Evolutionary conservation across 37 sponge, comb jelly and placozoan genomes (phyloP).

Genomic region (Ephydatia muelleri): DNA sequence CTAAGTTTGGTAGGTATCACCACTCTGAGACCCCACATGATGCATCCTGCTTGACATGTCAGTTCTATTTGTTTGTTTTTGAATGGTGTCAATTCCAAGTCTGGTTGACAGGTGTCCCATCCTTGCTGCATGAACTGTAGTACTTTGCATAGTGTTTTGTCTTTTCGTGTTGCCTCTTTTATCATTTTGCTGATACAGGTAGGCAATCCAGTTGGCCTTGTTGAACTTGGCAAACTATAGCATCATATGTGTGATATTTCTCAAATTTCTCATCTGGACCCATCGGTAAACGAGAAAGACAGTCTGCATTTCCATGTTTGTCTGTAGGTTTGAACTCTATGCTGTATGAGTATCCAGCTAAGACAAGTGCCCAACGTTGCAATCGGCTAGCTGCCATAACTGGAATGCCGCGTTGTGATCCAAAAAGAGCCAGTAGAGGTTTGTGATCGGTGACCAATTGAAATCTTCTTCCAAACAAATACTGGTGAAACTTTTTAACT

Average conservation of each 20-base stretch:
- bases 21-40: conserved; percentile 33
- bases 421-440: conserved; percentile 38
- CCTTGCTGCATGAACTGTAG: neutral
- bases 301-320: conserved; percentile 61
- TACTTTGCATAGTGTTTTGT: no score
- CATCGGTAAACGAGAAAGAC: conserved; percentile 42
- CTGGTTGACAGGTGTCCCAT: neutral
- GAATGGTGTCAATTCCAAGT: conserved; percentile 8
- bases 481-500: no score
- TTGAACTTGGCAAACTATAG: no score
- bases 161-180: no score
- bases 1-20: conserved; percentile 3
- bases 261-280: neutral
- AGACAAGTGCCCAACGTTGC: conserved; percentile 39
- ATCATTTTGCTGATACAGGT: no score
- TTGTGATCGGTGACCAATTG: conserved; percentile 61
- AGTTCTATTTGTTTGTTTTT: conserved; percentile 9
- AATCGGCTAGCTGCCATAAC: conserved; percentile 35
- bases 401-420: conserved; percentile 38
- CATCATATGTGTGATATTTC: neutral
- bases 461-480: no score
- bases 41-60: conserved; percentile 10
- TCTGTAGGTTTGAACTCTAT: conserved; percentile 31
- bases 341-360: conserved; percentile 33
- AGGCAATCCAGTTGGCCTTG: no score